These are phyloP conservation scores for Eptesicus fuscus DNA, from an alignment of 2,113 vertebrate species.

Conservation along the genomic window DNA sequence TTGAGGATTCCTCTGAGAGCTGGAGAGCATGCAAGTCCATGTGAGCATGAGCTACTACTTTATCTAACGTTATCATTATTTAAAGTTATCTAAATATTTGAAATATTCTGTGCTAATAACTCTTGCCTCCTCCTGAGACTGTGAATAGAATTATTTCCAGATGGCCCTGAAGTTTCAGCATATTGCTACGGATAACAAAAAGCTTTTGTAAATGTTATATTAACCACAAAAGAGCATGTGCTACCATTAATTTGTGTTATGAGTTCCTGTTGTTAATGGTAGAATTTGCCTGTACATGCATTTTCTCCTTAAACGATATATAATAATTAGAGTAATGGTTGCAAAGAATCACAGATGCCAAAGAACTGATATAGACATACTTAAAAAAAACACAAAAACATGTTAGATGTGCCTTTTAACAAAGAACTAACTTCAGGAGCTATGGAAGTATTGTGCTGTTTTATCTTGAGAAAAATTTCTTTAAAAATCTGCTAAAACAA, in stretches of 20 bases:
- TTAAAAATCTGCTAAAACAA: conserved; percentile 19
- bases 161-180: conserved; percentile 57
- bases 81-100: conserved; percentile 69
- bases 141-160: conserved; percentile 74
- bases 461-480: neutral
- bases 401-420: neutral
- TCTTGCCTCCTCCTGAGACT: conserved; percentile 58
- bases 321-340: conserved; percentile 42
- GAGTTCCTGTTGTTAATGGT: conserved; percentile 52
- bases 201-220: conserved; percentile 74
- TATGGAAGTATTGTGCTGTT: neutral
- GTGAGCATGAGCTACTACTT: conserved; percentile 3
- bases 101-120: conserved; percentile 67
- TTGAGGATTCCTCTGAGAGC: neutral
- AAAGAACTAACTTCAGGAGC: neutral
- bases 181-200: conserved; percentile 74
- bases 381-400: neutral
- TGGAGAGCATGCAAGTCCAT: neutral
- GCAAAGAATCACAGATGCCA: neutral
- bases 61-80: conserved; percentile 38
- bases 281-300: conserved; percentile 29
- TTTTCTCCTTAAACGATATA: conserved; percentile 49
- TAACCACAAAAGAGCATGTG: conserved; percentile 67
- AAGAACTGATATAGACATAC: neutral
- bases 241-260: conserved; percentile 68